Evolutionary conservation across 2,888 invertebrate genomes (phyloP).

Genomic region (Ichneumon xanthorius): DNA sequence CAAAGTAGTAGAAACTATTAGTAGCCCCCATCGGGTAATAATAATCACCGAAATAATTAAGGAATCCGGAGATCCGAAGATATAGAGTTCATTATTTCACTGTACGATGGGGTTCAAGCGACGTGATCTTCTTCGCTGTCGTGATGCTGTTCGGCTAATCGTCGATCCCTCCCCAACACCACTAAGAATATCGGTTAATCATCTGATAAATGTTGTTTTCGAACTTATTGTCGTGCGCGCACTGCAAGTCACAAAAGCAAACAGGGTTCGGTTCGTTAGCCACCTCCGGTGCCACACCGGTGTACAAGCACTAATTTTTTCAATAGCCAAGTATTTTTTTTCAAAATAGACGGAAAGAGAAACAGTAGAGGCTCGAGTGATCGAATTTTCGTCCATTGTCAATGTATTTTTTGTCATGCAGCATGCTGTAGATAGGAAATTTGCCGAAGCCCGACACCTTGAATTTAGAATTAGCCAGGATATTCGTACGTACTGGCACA

Average conservation of each 20-base stretch:
- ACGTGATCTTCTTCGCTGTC: conserved; percentile 82
- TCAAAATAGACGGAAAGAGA: conserved; percentile 16
- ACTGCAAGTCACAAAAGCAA: conserved; percentile 83
- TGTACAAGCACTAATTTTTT: conserved; percentile 59
- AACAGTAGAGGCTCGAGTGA: conserved; percentile 55
- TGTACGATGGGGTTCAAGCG: conserved; percentile 83
- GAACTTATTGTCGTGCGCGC: conserved; percentile 84
- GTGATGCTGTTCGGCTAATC: conserved; percentile 79
- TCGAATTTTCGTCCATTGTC: neutral
- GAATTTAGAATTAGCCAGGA: neutral
- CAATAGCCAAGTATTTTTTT: conserved; percentile 30
- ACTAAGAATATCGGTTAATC: conserved; percentile 85
- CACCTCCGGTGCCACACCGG: conserved; percentile 73
- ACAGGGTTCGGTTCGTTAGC: conserved; percentile 79
- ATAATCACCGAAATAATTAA: neutral
- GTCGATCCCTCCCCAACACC: conserved; percentile 80
- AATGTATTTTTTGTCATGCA: conserved; percentile 61
- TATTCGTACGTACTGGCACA: neutral
- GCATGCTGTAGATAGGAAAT: conserved; percentile 66
- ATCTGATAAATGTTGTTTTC: conserved; percentile 85
- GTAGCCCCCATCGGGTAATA: neutral
- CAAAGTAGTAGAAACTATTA: conserved; percentile 27
- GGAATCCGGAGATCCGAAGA: neutral
- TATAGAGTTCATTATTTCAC: conserved; percentile 67
- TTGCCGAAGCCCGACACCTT: conserved; percentile 24